Base-by-base conservation (phyloP, 2,888 invertebrate genomes). In the Didymodactylos carnosus region DNA sequence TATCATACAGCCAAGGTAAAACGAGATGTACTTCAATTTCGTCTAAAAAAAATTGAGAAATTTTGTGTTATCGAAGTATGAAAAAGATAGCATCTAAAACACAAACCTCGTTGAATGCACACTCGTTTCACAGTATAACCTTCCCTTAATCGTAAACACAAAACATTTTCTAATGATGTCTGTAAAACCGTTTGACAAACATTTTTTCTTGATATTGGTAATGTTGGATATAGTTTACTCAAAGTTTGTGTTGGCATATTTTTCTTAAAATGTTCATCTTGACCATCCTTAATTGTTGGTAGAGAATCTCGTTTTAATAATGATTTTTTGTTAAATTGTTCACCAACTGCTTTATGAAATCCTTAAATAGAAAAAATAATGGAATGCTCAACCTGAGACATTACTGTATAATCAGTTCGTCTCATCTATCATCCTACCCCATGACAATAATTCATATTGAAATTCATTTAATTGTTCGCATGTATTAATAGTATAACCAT, bases 131-230 rank as follows among this genome's bases (percentile, higher is more conserved):
- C 85, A 51, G 87, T 87, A 82, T 89, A 91, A 40, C 91, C 91
- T 83, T 90, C 90, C 62, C 90, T 84, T 76, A 91, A 84, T 76
- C 90, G 84, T 78, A 90, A 88, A 72, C 89, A 88, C 75, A 91
- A 82, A 71, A 90, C 84, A 79, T 88, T 87, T 77, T 86, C 85
- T 76, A 90, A 83, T 40, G 82, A 81, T 10, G 84, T 81, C 72
- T 86, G 86, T 76, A 88, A 77, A 16, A 49, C 71, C 14, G 71
- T 40, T 39, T 51, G 71, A 39, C 23, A 35, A 16, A 62, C 62
- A 35, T 35, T 35, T 62, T 35, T 62, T n/a, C 35, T n/a, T 62
- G 35, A 16, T 62, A 62, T n/a, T n/a, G 62, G 62, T 35, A 62
- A 35, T 2, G 11, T 35, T 35, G 35, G n/a, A 35, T 62, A 19